phyloP scores from a whole-genome alignment of 2,113 vertebrate species.

The Alectura lathami region DNA sequence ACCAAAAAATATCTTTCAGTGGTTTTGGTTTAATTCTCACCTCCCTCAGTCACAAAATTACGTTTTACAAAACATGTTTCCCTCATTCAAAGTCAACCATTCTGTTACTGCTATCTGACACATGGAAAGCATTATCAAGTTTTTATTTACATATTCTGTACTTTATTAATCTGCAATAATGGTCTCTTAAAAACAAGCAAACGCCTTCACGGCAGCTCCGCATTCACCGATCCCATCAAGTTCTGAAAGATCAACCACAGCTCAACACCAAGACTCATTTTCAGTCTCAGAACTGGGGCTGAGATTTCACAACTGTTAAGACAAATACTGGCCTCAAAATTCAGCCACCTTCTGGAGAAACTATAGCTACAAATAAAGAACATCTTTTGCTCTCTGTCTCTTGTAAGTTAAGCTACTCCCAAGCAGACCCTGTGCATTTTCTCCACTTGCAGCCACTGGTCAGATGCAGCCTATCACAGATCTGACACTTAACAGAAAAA shows the following conservation, averaged over 20 bases:
- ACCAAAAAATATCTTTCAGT: not conserved
- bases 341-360: not conserved
- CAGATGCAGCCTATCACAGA: not conserved
- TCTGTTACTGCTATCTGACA: not conserved
- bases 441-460: not conserved
- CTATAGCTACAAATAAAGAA: not conserved
- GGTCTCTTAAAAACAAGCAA: not conserved
- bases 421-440: not conserved
- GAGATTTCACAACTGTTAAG: not conserved
- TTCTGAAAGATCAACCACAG: not conserved
- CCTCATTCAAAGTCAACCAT: not conserved
- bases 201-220: not conserved
- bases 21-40: not conserved
- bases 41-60: not conserved
- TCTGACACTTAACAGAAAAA: not conserved
- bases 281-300: not conserved
- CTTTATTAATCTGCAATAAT: not conserved
- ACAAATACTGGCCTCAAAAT: not conserved
- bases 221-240: not conserved
- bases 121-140: not conserved
- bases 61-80: not conserved
- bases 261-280: accelerated
- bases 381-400: accelerated
- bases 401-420: not conserved
- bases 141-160: not conserved